These are phyloP conservation scores for Gastracanthus pulcherrimus DNA, from an alignment of 2,888 invertebrate species.

Conservation along the genomic window DNA sequence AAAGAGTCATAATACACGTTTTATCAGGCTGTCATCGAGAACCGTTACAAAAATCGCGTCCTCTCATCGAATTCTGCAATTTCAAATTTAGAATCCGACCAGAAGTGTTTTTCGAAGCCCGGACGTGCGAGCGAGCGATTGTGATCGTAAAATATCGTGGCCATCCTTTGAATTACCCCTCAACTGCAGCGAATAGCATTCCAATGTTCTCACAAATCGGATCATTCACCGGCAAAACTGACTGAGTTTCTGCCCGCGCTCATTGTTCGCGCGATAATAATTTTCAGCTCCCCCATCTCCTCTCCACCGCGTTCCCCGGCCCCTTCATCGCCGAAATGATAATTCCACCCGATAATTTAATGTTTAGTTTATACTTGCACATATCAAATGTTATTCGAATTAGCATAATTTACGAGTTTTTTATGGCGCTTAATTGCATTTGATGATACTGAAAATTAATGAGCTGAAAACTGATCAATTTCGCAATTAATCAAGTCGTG, in stretches of 20 bases:
- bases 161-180: constrained; percentile 28
- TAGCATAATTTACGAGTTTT: constrained; percentile 10
- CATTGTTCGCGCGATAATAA: constrained; percentile 39
- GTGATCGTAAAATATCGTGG: constrained; percentile 42
- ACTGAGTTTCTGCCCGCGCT: constrained; percentile 21
- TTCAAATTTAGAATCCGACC: constrained; percentile 28
- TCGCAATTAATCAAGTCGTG: background rate
- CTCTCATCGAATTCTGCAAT: background rate
- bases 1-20: background rate
- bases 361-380: constrained; percentile 29
- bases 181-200: constrained; percentile 44
- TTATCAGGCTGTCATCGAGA: constrained; percentile 9
- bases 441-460: constrained; percentile 5
- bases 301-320: too few relatives aligned
- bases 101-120: constrained; percentile 10
- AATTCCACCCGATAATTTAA: constrained; percentile 35
- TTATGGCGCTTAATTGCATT: background rate
- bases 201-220: constrained; percentile 43
- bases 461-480: background rate
- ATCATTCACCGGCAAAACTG: constrained; percentile 46
- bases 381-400: background rate
- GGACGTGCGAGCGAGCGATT: background rate
- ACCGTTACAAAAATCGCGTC: background rate
- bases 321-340: constrained; percentile 18
- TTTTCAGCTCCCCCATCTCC: background rate